Conservation (phyloP, 2,888 invertebrate genomes). For the Euspilapteryx auroguttella region DNA sequence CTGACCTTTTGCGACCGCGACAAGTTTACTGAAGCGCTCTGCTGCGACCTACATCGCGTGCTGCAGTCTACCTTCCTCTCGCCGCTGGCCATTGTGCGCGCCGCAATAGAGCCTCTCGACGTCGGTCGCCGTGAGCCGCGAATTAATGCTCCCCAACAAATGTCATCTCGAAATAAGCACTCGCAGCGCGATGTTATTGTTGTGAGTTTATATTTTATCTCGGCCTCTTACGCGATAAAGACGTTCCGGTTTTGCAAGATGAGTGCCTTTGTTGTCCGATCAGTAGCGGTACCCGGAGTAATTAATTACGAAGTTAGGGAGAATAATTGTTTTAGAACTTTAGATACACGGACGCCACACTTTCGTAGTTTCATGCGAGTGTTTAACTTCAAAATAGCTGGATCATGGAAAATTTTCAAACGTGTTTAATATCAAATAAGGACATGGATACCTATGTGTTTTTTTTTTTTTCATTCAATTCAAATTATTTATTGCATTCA, state of each 20-base stretch:
- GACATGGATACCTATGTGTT: too few relatives aligned
- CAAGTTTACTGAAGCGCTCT: constrained; percentile 52
- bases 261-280: constrained; percentile 22
- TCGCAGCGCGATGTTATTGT: constrained; percentile 30
- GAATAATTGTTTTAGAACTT: too few relatives aligned
- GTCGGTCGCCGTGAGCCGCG: constrained; percentile 20
- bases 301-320: constrained; percentile 17
- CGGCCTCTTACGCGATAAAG: constrained; percentile 19
- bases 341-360: too few relatives aligned
- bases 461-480: too few relatives aligned
- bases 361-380: constrained; percentile 2
- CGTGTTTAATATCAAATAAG: too few relatives aligned
- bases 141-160: constrained; percentile 33
- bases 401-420: too few relatives aligned
- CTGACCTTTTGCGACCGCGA: constrained; percentile 54
- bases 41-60: constrained; percentile 40
- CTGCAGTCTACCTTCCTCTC: constrained; percentile 11
- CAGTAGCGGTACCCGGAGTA: constrained; percentile 12
- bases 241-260: constrained; percentile 21
- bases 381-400: constrained; percentile 1
- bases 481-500: too few relatives aligned
- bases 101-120: constrained; percentile 36
- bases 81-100: constrained; percentile 24
- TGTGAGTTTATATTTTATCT: constrained; percentile 21
- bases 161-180: constrained; percentile 30